Evolutionary conservation across 2,888 invertebrate genomes (phyloP).

Genomic region (Lottia scabra): DNA sequence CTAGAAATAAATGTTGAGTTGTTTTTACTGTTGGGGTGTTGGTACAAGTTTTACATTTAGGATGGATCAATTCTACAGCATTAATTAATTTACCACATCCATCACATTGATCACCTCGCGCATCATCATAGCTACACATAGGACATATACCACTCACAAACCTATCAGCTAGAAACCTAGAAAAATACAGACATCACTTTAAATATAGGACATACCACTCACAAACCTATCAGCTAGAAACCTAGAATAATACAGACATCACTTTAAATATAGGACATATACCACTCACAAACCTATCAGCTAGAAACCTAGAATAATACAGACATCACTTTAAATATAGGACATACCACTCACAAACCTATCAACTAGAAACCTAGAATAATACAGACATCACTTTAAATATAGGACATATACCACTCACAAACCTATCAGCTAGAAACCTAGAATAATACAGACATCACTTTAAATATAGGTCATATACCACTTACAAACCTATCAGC

Average conservation of each 20-base stretch:
- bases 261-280: background rate
- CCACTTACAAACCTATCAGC: too few relatives aligned
- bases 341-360: too few relatives aligned
- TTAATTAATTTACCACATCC: constrained; percentile 96
- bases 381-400: too few relatives aligned
- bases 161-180: constrained; percentile 73
- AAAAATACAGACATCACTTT: background rate
- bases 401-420: too few relatives aligned
- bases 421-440: too few relatives aligned
- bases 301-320: too few relatives aligned
- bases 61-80: constrained; percentile 86
- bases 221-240: constrained; percentile 82
- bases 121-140: constrained; percentile 90
- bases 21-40: constrained; percentile 77
- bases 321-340: too few relatives aligned
- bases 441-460: too few relatives aligned
- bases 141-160: constrained; percentile 98
- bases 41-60: constrained; percentile 90
- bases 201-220: constrained; percentile 76
- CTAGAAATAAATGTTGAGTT: constrained; percentile 94
- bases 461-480: too few relatives aligned
- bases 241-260: constrained; percentile 36
- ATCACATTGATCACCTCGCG: constrained; percentile 99
- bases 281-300: too few relatives aligned
- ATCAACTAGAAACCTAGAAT: too few relatives aligned